Percentiles rank a stretch among this genome's conserved stretches.
phyloP scores from a whole-genome alignment of 2,113 vertebrate genomes.

The Oxyruncus cristatus region DNA sequence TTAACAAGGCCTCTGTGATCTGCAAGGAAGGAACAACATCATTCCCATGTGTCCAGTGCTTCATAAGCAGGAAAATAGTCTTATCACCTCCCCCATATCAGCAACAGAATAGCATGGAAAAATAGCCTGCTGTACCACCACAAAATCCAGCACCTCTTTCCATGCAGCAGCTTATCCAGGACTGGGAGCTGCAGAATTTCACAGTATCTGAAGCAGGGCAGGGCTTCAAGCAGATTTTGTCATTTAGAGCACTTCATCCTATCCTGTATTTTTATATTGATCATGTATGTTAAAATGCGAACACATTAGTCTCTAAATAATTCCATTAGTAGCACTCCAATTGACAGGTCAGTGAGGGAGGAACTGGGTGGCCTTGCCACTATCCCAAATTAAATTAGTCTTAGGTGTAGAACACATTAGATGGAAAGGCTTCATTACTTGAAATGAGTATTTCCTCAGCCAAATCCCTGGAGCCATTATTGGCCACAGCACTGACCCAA shows the following conservation, averaged over 20 bases:
- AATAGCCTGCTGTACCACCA: not conserved
- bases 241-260: not conserved
- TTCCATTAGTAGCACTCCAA: not conserved
- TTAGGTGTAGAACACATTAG: not conserved
- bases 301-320: not conserved
- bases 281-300: not conserved
- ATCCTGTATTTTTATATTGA: not conserved
- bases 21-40: conserved; percentile 28
- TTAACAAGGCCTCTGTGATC: conserved; percentile 89
- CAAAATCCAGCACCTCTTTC: not conserved
- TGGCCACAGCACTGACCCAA: not conserved
- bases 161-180: not conserved
- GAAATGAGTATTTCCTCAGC: not conserved
- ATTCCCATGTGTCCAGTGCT: not conserved
- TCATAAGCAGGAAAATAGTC: not conserved
- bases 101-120: not conserved
- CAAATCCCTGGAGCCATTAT: not conserved
- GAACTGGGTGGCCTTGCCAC: not conserved
- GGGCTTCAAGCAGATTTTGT: not conserved
- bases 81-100: not conserved
- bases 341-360: not conserved
- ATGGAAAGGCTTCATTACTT: not conserved
- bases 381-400: not conserved
- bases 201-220: not conserved
- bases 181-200: not conserved